Base-by-base conservation (phyloP, 2,113 vertebrate species). In the Otis tarda region DNA sequence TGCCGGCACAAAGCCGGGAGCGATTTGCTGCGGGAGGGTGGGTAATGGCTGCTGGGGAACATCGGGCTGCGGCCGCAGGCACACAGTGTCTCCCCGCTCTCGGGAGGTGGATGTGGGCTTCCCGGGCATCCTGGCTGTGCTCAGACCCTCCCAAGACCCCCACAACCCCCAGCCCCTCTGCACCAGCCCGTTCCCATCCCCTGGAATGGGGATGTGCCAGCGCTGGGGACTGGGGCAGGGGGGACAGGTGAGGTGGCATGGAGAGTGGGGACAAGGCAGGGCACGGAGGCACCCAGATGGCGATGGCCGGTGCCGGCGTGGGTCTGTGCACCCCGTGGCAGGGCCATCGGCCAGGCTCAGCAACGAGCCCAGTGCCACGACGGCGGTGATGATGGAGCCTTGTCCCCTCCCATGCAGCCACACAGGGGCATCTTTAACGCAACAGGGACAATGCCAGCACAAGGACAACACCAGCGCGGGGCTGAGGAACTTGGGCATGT, bases 201-300 rank as follows among this genome's bases (percentile, higher is more conserved):
- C 19, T 7, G 37, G 59, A 19, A 2, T 67, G 56, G 31, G 35
- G 50, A 49, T 39, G 27, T 49, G 57, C 39, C 25, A 64, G 47
- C 3, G 12, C 21, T 3, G 9, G 41, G 43, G 47, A 37, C 45
- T 41, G 61, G 31, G 55, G 8, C 15, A 1, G 1, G 37, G 8
- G 2, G 11, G 69, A 82, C 19, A 79, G 67, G 30, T 27, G 68
- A 57, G 55, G n/a, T 33, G 49, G 33, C 43, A 71, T 52, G 82
- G 85, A 67, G 35, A 83, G 11, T 2, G 9, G 63, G 59, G 49
- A 77, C 19, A 37, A 80, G 33, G 68, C 35, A 30, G 57, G 30
- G 23, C 49, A 55, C 0, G 0, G 33, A 20, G 50, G 47, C 2
- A 27, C 8, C 13, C 0, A 0, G 17, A 17, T 41, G 31, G 24